A percentile compares a stretch with the other conserved stretches of the same genome.
Evolutionary conservation across 2,113 vertebrate species (phyloP).

Genomic region (Lamprologus ornatipinnis): DNA sequence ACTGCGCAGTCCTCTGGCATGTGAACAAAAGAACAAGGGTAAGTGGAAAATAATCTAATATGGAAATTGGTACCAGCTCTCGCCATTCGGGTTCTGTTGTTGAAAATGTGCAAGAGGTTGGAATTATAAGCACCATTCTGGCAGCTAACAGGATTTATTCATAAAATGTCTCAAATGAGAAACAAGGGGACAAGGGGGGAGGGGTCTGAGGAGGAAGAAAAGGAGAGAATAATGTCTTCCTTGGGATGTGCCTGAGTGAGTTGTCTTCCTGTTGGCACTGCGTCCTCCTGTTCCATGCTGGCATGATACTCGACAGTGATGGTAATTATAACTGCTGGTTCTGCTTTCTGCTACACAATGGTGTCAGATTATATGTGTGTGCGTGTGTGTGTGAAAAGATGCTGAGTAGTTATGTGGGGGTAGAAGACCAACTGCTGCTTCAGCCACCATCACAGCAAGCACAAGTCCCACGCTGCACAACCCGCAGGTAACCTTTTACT

Average conservation of each 20-base stretch:
- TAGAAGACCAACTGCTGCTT: slow-evolving; percentile 20
- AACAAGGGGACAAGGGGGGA: not conserved
- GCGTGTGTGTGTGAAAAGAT: not conserved
- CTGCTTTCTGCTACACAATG: not conserved
- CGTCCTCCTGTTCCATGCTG: not conserved
- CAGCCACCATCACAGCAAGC: not conserved
- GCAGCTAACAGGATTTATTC: slow-evolving; percentile 33
- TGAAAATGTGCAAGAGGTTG: not conserved
- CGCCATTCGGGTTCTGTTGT: not conserved
- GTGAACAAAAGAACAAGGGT: not conserved
- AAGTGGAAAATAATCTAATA: slow-evolving; percentile 1
- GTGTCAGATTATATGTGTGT: slow-evolving; percentile 13
- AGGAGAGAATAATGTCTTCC: slow-evolving; percentile 4
- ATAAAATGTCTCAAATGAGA: slow-evolving; percentile 9
- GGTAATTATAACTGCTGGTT: slow-evolving; percentile 34
- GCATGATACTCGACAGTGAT: slow-evolving; percentile 7
- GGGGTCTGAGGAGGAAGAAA: not conserved
- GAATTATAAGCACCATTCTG: not conserved
- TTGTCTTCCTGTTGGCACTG: not conserved
- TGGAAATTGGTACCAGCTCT: not conserved
- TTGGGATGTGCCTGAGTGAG: slow-evolving; percentile 2
- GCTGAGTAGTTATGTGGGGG: slow-evolving; percentile 2
- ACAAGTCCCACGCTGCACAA: not conserved
- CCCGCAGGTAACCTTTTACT: not conserved
- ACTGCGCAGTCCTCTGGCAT: not conserved